These are phyloP conservation scores for Diplolepis rosae DNA, from an alignment of 2,888 invertebrate species.

Conservation along the genomic window DNA sequence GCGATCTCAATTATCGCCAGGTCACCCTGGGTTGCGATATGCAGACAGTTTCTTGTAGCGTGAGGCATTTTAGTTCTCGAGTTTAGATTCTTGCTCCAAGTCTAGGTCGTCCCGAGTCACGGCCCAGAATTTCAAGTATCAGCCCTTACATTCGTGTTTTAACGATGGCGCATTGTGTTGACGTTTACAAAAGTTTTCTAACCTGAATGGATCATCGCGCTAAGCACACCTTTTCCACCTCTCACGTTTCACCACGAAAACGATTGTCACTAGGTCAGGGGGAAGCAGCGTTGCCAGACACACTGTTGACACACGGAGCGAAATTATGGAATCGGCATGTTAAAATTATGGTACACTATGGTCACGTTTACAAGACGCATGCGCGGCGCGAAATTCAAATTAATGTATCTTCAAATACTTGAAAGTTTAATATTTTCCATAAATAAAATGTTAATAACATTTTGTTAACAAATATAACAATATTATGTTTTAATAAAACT, in stretches of 20 bases:
- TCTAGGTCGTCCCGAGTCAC: slow-evolving; percentile 14
- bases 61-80: slow-evolving; percentile 63
- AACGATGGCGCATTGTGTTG: slow-evolving; percentile 30
- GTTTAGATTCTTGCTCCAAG: slow-evolving; percentile 25
- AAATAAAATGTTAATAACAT: too few species aligned
- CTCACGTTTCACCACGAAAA: not conserved
- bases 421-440: too few species aligned
- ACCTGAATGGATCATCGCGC: slow-evolving; percentile 44
- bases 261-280: not conserved
- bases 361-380: too few species aligned
- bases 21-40: slow-evolving; percentile 64
- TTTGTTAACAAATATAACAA: too few species aligned
- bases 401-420: too few species aligned
- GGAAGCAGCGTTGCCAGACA: too few species aligned
- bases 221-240: not conserved
- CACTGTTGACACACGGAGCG: too few species aligned
- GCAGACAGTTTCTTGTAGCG: slow-evolving; percentile 66
- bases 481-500: too few species aligned
- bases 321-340: too few species aligned
- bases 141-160: slow-evolving; percentile 18
- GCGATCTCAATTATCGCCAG: slow-evolving; percentile 64
- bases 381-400: too few species aligned
- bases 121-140: slow-evolving; percentile 27
- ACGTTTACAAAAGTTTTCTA: slow-evolving; percentile 49
- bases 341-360: too few species aligned